phyloP scores from a whole-genome alignment of 2,113 vertebrate species.

The Xenopus borealis region DNA sequence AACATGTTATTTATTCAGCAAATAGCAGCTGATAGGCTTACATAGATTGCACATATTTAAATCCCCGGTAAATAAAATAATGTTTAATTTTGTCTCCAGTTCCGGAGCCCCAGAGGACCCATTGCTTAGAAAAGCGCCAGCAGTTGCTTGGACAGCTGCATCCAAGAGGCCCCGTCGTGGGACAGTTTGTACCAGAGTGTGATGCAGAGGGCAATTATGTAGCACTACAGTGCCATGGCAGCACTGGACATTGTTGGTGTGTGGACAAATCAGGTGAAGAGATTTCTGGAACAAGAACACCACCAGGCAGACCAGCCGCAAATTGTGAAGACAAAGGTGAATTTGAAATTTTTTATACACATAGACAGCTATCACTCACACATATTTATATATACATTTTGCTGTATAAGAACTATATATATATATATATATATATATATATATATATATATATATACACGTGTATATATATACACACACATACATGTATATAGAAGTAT shows the following conservation, averaged over 20 bases:
- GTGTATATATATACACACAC: too few relatives aligned
- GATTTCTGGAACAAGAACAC: conserved; percentile 74
- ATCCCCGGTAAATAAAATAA: too few relatives aligned
- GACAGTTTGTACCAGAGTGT: conserved; percentile 77
- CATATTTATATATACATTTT: too few relatives aligned
- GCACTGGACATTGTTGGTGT: conserved; percentile 86
- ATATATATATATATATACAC: too few relatives aligned
- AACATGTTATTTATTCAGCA: too few relatives aligned
- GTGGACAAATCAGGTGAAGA: conserved; percentile 81
- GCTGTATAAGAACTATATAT: too few relatives aligned
- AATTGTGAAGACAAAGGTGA: conserved; percentile 55
- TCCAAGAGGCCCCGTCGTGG: conserved; percentile 46
- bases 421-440: too few relatives aligned
- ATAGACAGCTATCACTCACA: too few relatives aligned
- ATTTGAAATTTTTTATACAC: too few relatives aligned
- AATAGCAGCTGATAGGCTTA: too few relatives aligned
- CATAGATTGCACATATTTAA: too few relatives aligned
- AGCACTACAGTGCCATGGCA: conserved; percentile 80
- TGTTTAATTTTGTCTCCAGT: not conserved
- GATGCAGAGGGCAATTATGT: conserved; percentile 76
- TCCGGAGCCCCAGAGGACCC: not conserved
- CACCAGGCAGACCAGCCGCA: conserved; percentile 54
- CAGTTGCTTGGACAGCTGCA: not conserved
- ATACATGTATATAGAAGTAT: too few relatives aligned
- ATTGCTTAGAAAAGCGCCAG: not conserved